A percentile compares a stretch with the other conserved stretches of the same genome.
phyloP scores from a whole-genome alignment of 2,888 invertebrate genomes.

The Cyaniris semiargus region DNA sequence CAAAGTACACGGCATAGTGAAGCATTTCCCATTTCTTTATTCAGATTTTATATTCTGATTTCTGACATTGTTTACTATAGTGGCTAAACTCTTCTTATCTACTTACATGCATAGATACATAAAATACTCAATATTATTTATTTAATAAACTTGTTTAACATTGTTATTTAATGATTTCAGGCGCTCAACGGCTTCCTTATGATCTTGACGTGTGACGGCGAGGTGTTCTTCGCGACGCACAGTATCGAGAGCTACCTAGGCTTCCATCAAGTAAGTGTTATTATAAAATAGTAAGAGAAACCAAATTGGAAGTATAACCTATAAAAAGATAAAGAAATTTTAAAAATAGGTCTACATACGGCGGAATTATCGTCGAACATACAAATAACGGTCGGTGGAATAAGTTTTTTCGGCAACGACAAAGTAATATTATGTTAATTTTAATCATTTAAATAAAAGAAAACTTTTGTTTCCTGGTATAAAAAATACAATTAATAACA shows the following conservation, averaged over 20 bases:
- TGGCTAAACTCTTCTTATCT: no score
- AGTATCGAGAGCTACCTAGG: slow-evolving; percentile 99
- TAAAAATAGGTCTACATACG: no score
- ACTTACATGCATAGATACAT: no score
- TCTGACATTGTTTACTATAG: no score
- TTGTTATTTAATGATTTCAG: slow-evolving; percentile 78
- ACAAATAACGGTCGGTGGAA: neutral
- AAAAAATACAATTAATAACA: neutral
- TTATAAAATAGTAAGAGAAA: neutral
- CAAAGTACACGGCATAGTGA: neutral
- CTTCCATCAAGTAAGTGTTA: slow-evolving; percentile 96
- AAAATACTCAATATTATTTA: no score
- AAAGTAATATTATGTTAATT: neutral
- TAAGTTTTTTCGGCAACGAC: no score
- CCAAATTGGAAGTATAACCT: neutral
- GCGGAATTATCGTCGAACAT: neutral
- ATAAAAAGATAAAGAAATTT: neutral
- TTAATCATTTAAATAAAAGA: neutral
- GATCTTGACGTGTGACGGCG: slow-evolving; percentile 99
- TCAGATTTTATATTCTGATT: no score
- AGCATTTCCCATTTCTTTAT: no score
- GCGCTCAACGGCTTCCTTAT: slow-evolving; percentile 99
- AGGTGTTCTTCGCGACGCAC: slow-evolving; percentile 99
- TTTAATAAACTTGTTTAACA: slow-evolving; percentile 1
- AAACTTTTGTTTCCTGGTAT: neutral